phyloP scores from a whole-genome alignment of 2,113 vertebrate species.

The Lanius collurio region DNA sequence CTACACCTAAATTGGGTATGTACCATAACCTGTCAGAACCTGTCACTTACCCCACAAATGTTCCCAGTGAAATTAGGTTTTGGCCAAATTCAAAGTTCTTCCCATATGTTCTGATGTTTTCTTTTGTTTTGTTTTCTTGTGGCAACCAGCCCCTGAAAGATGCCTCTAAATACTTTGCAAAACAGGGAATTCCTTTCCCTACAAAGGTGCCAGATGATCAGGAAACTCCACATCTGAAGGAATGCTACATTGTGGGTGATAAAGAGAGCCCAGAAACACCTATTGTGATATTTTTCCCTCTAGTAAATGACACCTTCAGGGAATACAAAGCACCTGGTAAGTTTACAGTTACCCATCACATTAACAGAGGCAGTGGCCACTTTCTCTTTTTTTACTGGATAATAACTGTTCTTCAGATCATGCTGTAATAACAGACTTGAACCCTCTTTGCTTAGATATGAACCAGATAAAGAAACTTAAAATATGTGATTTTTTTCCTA shows the following conservation, averaged over 20 bases:
- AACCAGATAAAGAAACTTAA: neutral
- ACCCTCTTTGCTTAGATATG: neutral
- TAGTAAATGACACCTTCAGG: constrained; percentile 77
- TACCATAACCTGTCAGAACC: neutral
- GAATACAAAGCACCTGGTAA: constrained; percentile 81
- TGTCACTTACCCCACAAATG: neutral
- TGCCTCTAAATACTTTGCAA: constrained; percentile 73
- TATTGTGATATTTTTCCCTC: constrained; percentile 75
- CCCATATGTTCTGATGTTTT: neutral
- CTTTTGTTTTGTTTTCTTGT: neutral
- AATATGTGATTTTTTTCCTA: neutral
- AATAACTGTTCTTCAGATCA: neutral
- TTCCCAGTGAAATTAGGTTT: neutral
- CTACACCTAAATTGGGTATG: neutral
- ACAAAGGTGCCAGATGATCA: constrained; percentile 56
- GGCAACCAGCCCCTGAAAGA: constrained; percentile 72
- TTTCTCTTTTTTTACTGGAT: neutral
- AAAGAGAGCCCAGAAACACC: constrained; percentile 67
- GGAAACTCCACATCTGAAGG: constrained; percentile 65
- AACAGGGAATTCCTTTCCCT: constrained; percentile 77
- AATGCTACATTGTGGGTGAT: constrained; percentile 75
- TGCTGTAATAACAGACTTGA: neutral
- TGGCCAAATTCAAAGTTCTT: neutral
- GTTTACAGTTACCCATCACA: neutral
- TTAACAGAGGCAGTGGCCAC: neutral